Evolutionary conservation across 1,140 invertebrate genomes (phyloP).

Genomic region (Philotrypesis tridentata): DNA sequence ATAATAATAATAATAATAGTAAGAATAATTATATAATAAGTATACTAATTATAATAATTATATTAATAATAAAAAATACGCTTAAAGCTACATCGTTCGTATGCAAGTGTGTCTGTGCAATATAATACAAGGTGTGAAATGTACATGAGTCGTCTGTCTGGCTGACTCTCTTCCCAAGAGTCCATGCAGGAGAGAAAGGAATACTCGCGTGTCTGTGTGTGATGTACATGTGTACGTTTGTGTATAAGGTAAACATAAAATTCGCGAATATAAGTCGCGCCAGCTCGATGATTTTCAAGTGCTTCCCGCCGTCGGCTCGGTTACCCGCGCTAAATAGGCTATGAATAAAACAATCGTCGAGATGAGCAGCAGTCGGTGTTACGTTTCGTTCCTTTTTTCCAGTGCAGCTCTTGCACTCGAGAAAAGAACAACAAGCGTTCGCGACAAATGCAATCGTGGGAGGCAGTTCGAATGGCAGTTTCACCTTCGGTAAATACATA

Average conservation of each 20-base stretch:
- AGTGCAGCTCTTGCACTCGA: background rate
- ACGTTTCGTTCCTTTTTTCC: background rate
- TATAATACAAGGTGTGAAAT: constrained; percentile 52
- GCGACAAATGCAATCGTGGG: constrained; percentile 33
- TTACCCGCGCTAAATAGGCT: constrained; percentile 6
- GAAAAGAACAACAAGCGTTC: background rate
- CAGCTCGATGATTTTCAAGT: background rate
- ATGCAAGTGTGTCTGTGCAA: constrained; percentile 36
- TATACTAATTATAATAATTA: too few relatives aligned
- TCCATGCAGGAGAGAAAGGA: background rate
- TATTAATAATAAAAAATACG: constrained; percentile 14
- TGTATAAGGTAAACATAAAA: background rate
- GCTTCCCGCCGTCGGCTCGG: too few relatives aligned
- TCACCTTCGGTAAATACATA: background rate
- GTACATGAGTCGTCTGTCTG: constrained; percentile 43
- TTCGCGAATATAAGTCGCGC: background rate
- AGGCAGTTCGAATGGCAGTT: constrained; percentile 43
- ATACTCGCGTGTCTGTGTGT: background rate
- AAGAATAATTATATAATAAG: too few relatives aligned
- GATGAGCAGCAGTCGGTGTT: constrained; percentile 4
- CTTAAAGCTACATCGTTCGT: constrained; percentile 35
- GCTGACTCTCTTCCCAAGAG: constrained; percentile 11
- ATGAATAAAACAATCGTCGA: constrained; percentile 16
- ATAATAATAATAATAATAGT: constrained; percentile 23
- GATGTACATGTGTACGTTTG: background rate